A percentile compares a stretch with the other conserved stretches of the same genome.
These are phyloP conservation scores for Encarsia formosa DNA, from an alignment of 2,888 invertebrate genomes.

Conservation along the genomic window DNA sequence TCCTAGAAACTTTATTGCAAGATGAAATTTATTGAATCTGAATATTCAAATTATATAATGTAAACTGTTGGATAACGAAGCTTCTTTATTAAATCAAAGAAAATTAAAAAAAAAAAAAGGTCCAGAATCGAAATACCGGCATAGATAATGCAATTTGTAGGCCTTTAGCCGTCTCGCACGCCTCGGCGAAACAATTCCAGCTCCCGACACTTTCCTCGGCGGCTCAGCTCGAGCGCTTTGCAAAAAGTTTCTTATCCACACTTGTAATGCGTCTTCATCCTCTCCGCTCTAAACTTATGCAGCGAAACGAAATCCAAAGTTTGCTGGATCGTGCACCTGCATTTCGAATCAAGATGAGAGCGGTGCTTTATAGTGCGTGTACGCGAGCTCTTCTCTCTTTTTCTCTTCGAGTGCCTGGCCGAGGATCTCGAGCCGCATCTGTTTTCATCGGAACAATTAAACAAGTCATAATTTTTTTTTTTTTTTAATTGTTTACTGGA, in stretches of 20 bases:
- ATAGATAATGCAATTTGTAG: not conserved
- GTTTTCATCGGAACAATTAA: no score
- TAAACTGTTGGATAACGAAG: no score
- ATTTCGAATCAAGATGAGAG: constrained; percentile 16
- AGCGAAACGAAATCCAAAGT: constrained; percentile 25
- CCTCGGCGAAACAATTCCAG: not conserved
- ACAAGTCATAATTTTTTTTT: no score
- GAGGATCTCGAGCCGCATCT: no score
- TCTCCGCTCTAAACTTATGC: constrained; percentile 17
- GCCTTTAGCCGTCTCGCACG: not conserved
- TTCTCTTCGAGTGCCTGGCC: no score
- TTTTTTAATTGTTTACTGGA: no score
- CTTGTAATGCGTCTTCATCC: constrained; percentile 22
- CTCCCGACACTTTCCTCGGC: not conserved
- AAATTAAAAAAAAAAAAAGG: no score
- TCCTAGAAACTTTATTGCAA: no score
- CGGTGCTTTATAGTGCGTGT: not conserved
- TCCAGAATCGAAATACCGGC: not conserved
- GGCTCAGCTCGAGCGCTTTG: not conserved
- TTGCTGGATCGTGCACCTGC: constrained; percentile 26
- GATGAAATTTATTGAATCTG: no score
- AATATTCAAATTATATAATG: no score
- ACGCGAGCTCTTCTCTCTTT: not conserved
- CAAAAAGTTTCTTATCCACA: constrained; percentile 21
- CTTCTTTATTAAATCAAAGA: no score